These are phyloP conservation scores for Neotoxoptera formosana DNA, from an alignment of 1,140 invertebrate species.

Conservation along the genomic window DNA sequence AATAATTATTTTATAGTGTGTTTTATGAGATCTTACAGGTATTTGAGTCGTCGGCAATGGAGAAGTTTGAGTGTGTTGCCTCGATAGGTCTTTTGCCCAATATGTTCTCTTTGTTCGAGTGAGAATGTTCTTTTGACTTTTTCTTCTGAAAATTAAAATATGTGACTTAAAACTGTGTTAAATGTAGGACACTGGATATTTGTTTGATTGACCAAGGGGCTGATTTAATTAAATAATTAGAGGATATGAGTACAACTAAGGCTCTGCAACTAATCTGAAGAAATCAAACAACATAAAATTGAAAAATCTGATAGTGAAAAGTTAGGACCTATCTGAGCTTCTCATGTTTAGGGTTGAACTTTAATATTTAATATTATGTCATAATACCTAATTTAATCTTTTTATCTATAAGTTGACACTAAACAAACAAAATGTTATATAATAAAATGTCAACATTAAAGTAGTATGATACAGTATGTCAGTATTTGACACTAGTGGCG, in stretches of 20 bases:
- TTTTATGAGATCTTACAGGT: conserved; percentile 72
- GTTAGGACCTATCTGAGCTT: too few relatives aligned
- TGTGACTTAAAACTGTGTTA: background rate
- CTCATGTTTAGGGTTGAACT: too few relatives aligned
- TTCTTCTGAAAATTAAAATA: conserved; percentile 66
- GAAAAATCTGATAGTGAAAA: too few relatives aligned
- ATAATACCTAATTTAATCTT: too few relatives aligned
- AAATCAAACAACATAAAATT: too few relatives aligned
- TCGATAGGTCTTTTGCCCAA: conserved; percentile 74
- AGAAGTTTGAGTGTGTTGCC: conserved; percentile 77
- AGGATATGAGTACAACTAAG: too few relatives aligned
- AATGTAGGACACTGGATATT: too few relatives aligned
- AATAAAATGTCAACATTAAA: background rate
- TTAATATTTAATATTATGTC: too few relatives aligned
- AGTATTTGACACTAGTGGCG: background rate
- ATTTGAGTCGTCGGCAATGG: conserved; percentile 85
- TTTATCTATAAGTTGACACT: too few relatives aligned
- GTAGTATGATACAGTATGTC: background rate
- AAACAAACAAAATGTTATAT: background rate
- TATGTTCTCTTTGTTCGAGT: conserved; percentile 76
- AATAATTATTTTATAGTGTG: background rate
- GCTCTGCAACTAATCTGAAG: too few relatives aligned
- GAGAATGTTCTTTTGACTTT: conserved; percentile 70
- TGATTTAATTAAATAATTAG: too few relatives aligned
- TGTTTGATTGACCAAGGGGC: too few relatives aligned